Evolutionary conservation across 2,888 invertebrate species (phyloP).

Genomic region (Aphelenchoides bicaudatus): DNA sequence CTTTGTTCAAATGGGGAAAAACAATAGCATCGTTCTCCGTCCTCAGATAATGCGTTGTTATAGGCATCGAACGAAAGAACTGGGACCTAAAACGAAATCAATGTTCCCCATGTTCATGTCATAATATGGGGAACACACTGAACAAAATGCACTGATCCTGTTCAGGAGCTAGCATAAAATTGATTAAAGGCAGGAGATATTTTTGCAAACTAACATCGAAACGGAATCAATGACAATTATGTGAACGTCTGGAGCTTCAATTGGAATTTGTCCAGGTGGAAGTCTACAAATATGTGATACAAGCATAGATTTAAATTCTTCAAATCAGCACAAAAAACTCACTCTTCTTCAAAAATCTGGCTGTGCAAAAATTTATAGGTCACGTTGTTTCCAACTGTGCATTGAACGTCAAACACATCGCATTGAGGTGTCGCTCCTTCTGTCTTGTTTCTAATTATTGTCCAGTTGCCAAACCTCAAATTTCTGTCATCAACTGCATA

Average conservation of each 20-base stretch:
- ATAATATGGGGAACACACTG: no score
- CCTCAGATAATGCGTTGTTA: slow-evolving; percentile 17
- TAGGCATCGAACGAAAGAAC: slow-evolving; percentile 17
- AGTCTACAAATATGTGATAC: neutral
- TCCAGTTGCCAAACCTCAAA: slow-evolving; percentile 16
- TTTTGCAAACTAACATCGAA: no score
- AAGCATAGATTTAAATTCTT: neutral
- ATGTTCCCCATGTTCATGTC: no score
- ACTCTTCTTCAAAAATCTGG: slow-evolving; percentile 19
- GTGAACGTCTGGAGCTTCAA: slow-evolving; percentile 15
- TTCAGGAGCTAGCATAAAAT: no score
- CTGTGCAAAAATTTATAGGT: slow-evolving; percentile 20
- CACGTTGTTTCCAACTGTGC: neutral
- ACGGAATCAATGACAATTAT: slow-evolving; percentile 22
- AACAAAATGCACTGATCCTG: no score
- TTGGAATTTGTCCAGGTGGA: neutral
- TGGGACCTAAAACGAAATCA: no score
- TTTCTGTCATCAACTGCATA: slow-evolving; percentile 14
- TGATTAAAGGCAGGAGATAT: no score
- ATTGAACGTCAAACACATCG: slow-evolving; percentile 23
- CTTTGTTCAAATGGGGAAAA: slow-evolving; percentile 19
- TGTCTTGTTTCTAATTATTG: neutral
- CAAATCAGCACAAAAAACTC: neutral
- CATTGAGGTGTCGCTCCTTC: slow-evolving; percentile 18
- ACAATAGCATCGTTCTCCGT: slow-evolving; percentile 19